phyloP scores from a whole-genome alignment of 2,113 vertebrate genomes.

The Amphilophus citrinellus region DNA sequence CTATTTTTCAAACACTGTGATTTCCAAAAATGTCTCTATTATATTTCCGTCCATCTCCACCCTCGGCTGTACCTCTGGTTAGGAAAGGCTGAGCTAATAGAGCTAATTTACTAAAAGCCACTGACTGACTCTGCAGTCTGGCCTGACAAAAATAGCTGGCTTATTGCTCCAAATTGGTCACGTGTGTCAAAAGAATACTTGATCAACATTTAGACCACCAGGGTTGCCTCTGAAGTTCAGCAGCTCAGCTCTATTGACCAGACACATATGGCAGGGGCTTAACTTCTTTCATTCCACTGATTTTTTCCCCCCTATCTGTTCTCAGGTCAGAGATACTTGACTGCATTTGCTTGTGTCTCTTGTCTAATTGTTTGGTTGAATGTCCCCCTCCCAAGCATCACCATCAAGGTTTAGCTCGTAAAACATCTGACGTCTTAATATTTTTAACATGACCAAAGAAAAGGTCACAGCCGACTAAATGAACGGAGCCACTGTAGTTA shows the following conservation, averaged over 20 bases:
- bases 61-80: neutral
- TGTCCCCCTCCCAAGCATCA: neutral
- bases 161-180: conserved; percentile 18
- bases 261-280: conserved; percentile 54
- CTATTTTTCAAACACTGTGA: no score
- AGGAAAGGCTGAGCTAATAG: neutral
- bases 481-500: neutral
- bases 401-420: neutral
- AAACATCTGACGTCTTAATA: conserved; percentile 4
- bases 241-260: conserved; percentile 29
- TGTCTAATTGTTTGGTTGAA: neutral
- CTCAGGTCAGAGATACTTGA: neutral
- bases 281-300: conserved; percentile 30
- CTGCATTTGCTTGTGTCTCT: neutral
- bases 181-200: conserved; percentile 14
- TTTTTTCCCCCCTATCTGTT: neutral
- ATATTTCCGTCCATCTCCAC: neutral
- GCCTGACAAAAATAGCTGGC: neutral
- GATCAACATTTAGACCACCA: conserved; percentile 41
- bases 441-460: neutral
- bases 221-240: conserved; percentile 50
- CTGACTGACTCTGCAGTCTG: neutral
- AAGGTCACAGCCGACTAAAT: neutral
- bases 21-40: conserved; percentile 1
- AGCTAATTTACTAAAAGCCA: neutral